These are phyloP conservation scores for Pristionchus entomophagus DNA, from an alignment of 2,888 invertebrate species.

Conservation along the genomic window DNA sequence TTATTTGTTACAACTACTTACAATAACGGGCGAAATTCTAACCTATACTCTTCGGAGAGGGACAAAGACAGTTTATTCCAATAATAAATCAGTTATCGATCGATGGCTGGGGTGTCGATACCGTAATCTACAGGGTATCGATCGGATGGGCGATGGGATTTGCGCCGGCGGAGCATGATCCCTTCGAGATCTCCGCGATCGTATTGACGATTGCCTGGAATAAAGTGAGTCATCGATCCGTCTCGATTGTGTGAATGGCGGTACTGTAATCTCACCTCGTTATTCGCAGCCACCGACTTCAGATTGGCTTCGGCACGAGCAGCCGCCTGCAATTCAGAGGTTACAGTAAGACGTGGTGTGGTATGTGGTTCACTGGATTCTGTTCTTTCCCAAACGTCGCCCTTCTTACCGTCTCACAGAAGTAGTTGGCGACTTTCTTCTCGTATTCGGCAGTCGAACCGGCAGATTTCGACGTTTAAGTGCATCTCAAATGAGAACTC, in stretches of 20 bases:
- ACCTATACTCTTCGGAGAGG: background rate
- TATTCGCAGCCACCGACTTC: background rate
- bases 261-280: slow-evolving; percentile 35
- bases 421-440: slow-evolving; percentile 85
- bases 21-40: slow-evolving; percentile 9
- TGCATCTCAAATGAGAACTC: slow-evolving; percentile 53
- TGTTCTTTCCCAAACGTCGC: background rate
- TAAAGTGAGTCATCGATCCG: background rate
- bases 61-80: background rate
- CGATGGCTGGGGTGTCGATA: background rate
- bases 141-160: slow-evolving; percentile 48
- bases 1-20: background rate
- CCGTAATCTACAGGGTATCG: slow-evolving; percentile 45
- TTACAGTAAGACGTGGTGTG: background rate
- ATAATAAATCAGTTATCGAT: slow-evolving; percentile 24
- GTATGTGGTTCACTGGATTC: background rate
- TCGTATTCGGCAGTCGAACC: slow-evolving; percentile 81
- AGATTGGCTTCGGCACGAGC: slow-evolving; percentile 21
- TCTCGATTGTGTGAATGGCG: background rate
- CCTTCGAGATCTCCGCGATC: slow-evolving; percentile 41
- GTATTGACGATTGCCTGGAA: slow-evolving; percentile 13
- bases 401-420: slow-evolving; percentile 86
- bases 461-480: slow-evolving; percentile 60
- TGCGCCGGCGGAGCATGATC: slow-evolving; percentile 22
- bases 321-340: slow-evolving; percentile 11